Evolutionary conservation across 2,888 invertebrate species (phyloP), one percentile per base, ranked within the genome.

Genomic region (Parochlus steinenii): DNA sequence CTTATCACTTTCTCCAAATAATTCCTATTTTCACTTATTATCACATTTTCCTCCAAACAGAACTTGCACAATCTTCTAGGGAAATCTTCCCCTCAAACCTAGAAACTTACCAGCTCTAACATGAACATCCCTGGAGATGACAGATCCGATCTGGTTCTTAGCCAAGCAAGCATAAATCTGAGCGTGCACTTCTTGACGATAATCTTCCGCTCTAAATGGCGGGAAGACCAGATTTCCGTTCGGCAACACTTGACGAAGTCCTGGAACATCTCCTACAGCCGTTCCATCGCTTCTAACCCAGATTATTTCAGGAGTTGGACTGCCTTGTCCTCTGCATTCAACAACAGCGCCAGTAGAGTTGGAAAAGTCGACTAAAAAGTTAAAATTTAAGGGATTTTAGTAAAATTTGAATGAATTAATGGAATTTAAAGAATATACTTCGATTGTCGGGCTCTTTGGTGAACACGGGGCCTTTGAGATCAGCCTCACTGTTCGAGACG

Each of bases 181-280:
- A 41, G 89, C 86, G 56, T 93, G 92, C 30, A 92, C 86, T 57
- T 89, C 86, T 59, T 90, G 87, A 28, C 85, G 72, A 54, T 90
- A 92, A 56, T 86, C 85, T 58, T 86, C 85, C 33, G 87, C 87
- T 40, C 89, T 74, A 71, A 93, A 93, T 22, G 92, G 89, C 40
- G 87, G 87, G 57, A 93, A 90, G 33, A 87, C 81, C 49, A 93
- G 64, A 53, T 90, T 89, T 52, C 92, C 90, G 59, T 92, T 90
- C 37, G 86, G 78, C 48, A 86, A 60, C 48, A 81, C 83, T 69
- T 83, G 82, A 61, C 83, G 65, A 39, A 87, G 61, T 47, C 82
- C 89, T 44, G 87, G 85, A 20, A 90, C 85, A 54, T 86, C 86
- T 40, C 86, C 86, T 40, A 92, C 83, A 41, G 86, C 83, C 39